A percentile compares a stretch with the other conserved stretches of the same genome.
Evolutionary conservation across 2,888 invertebrate genomes (phyloP).

Genomic region (Eumacrocentrus americanus): DNA sequence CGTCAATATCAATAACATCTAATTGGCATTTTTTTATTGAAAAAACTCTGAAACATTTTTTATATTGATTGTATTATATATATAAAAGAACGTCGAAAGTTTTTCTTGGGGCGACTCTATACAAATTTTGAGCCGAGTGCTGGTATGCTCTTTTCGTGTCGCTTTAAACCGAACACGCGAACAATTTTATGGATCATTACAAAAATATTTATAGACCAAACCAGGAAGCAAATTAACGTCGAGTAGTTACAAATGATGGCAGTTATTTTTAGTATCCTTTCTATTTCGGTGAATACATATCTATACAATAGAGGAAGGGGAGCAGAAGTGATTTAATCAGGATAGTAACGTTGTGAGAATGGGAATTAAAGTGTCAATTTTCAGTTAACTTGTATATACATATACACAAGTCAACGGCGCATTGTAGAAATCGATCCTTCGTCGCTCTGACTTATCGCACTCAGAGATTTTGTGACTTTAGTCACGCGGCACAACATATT

Average conservation of each 20-base stretch:
- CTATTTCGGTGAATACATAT: no score
- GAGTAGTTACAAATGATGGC: background rate
- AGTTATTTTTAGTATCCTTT: background rate
- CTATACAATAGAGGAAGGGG: background rate
- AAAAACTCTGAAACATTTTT: background rate
- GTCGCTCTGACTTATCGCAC: background rate
- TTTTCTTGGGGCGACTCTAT: background rate
- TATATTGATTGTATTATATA: background rate
- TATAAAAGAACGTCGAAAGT: background rate
- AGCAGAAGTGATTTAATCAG: background rate
- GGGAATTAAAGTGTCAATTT: background rate
- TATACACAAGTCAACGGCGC: background rate
- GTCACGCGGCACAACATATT: background rate
- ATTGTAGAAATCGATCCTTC: background rate
- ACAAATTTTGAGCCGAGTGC: background rate
- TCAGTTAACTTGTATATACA: background rate
- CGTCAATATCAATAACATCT: background rate
- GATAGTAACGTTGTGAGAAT: background rate
- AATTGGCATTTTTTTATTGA: background rate
- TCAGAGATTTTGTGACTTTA: background rate
- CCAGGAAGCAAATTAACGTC: slow-evolving; percentile 1
- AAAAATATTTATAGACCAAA: slow-evolving; percentile 27
- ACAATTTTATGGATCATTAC: slow-evolving; percentile 29
- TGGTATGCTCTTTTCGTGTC: slow-evolving; percentile 11
- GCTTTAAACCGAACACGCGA: slow-evolving; percentile 19